Evolutionary conservation across 2,888 invertebrate species (phyloP), one percentile per base, ranked within the genome.

Genomic region (Arge pagana): DNA sequence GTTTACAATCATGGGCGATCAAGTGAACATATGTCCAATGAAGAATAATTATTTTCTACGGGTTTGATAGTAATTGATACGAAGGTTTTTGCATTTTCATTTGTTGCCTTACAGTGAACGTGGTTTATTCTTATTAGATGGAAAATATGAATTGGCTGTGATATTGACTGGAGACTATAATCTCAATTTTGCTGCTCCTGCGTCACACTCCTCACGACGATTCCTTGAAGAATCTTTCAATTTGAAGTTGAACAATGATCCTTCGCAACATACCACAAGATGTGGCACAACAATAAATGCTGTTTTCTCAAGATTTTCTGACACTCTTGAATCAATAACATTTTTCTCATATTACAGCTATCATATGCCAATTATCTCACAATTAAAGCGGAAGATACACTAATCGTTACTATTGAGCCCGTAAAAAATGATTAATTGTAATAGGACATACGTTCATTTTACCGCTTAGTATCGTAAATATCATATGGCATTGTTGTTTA

Each of bases 281-380:
- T 48, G 39, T 43, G 31, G 41, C 37, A 52, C 53, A 18, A 57
- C 56, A 11, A 58, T 58, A 41, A 56, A 55, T 50, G 35, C 55
- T 23, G 55, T 56, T 36, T 55, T 56, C 56, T 24, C 43, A 8
- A 16, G 55, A 53, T 35, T 37, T 13, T 53, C 51, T 13, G 7
- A 53, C 37, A 51, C 37, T 36, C 43, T 45, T 8, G 24, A 48
- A 35, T 53, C 48, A 36, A 36, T 48, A 31, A 33, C 48, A 26
- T 52, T 26, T 31, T 8, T 52, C 28, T 48, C 48, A 37, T 40
- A 54, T 40, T 54, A 53, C 23, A 53, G 54, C 50, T 55, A 57
- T 26, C 57, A 57, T 43, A 57, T 50, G 31, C 57, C 59, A 21
- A 54, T 59, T 35, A 30, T 59, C 55, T 53, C 55, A 7, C 3